Evolutionary conservation across 1,140 invertebrate species (phyloP).

Genomic region (Agrypnia vestita): DNA sequence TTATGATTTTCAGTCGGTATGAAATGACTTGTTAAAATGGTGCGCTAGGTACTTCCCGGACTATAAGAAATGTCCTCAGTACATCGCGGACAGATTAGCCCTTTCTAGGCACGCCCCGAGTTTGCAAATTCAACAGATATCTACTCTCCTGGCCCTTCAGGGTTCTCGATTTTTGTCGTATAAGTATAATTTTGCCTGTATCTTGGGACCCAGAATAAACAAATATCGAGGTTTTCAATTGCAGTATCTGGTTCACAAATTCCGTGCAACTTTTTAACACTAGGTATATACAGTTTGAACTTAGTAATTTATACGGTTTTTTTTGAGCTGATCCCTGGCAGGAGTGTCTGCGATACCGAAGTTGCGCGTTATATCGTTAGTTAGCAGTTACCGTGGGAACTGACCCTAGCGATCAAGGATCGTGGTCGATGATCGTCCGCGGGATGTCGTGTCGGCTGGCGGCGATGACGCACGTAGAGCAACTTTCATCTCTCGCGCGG

Average conservation of each 20-base stretch:
- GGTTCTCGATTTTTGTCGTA: not conserved
- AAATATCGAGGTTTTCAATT: no score
- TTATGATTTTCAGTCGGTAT: no score
- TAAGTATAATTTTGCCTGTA: not conserved
- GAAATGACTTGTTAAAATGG: no score
- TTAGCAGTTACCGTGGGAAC: not conserved
- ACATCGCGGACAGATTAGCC: no score
- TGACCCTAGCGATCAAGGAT: not conserved
- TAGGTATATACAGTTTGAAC: no score
- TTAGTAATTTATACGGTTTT: not conserved
- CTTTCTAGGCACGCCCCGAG: no score
- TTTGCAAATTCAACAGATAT: no score
- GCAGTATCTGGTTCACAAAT: no score
- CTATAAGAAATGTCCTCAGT: no score
- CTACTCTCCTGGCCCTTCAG: no score
- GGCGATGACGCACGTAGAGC: constrained; percentile 13
- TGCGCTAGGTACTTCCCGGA: no score
- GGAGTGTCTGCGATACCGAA: not conserved
- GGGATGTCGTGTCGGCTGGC: not conserved
- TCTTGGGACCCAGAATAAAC: not conserved
- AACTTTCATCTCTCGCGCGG: not conserved
- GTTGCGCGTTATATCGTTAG: not conserved
- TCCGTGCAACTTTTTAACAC: no score
- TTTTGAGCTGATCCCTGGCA: not conserved
- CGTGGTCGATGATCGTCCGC: not conserved